Evolutionary conservation across 2,113 vertebrate species (phyloP).

Genomic region (Thunnus thynnus): DNA sequence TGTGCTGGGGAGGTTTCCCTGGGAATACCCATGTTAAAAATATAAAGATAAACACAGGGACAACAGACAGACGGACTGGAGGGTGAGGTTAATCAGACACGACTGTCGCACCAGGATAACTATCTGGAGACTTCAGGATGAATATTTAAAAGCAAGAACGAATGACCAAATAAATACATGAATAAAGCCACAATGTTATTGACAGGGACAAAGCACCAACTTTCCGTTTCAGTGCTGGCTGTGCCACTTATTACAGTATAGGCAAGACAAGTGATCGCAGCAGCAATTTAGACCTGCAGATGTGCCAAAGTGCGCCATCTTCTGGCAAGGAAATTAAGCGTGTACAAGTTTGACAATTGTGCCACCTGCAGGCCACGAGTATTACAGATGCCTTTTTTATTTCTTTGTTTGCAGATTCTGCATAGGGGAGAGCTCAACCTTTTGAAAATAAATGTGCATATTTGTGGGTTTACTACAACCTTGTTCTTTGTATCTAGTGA

Average conservation of each 20-base stretch:
- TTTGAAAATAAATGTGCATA: background rate
- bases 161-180: background rate
- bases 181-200: background rate
- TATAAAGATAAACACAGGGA: constrained; percentile 39
- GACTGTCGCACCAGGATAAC: background rate
- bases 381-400: background rate
- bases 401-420: background rate
- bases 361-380: background rate
- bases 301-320: background rate
- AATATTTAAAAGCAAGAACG: constrained; percentile 1
- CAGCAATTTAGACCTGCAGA: background rate
- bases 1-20: constrained; percentile 16
- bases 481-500: background rate
- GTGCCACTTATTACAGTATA: background rate
- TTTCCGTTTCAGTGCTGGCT: background rate
- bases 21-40: constrained; percentile 50
- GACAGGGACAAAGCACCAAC: background rate
- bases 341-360: background rate
- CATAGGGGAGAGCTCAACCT: background rate
- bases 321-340: background rate
- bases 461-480: background rate
- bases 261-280: background rate
- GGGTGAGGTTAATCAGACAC: constrained; percentile 17
- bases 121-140: background rate
- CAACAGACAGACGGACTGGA: constrained; percentile 20